Evolutionary conservation across 1,140 invertebrate species (phyloP).

Genomic region (Leptoteleia sp.): DNA sequence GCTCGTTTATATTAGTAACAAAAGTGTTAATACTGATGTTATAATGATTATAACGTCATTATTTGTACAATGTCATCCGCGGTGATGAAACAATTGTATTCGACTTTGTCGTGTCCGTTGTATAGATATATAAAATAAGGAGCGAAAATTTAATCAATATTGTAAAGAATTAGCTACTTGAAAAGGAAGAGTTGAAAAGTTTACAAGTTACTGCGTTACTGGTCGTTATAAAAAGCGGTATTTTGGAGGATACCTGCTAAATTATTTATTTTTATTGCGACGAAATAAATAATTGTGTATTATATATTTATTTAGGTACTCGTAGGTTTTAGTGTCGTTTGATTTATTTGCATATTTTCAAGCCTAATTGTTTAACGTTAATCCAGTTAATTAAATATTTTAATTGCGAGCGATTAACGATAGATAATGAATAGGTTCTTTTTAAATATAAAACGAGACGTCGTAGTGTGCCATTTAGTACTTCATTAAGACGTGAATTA

Average conservation of each 20-base stretch:
- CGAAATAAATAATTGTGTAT: slow-evolving; percentile 29
- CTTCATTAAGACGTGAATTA: too few relatives aligned
- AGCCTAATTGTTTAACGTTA: too few relatives aligned
- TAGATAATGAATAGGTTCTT: too few relatives aligned
- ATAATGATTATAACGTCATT: slow-evolving; percentile 1
- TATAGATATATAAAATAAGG: slow-evolving; percentile 1
- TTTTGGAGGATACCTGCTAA: neutral
- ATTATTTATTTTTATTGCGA: slow-evolving; percentile 19
- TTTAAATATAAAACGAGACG: too few relatives aligned
- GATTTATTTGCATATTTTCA: neutral
- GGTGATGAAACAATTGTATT: neutral
- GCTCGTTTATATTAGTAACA: neutral
- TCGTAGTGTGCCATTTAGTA: too few relatives aligned
- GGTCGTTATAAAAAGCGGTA: neutral
- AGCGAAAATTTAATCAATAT: neutral
- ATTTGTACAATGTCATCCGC: slow-evolving; percentile 7
- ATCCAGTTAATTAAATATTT: too few relatives aligned
- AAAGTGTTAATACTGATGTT: neutral
- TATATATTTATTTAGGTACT: slow-evolving; percentile 14
- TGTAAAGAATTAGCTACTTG: neutral
- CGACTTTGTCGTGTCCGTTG: neutral
- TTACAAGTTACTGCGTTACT: neutral
- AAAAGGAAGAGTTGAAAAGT: neutral
- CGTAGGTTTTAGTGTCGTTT: neutral
- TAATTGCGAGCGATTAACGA: too few relatives aligned